Evolutionary conservation across 2,888 invertebrate genomes (phyloP), one percentile per base, ranked within the genome.

Genomic region (Parochlus steinenii): DNA sequence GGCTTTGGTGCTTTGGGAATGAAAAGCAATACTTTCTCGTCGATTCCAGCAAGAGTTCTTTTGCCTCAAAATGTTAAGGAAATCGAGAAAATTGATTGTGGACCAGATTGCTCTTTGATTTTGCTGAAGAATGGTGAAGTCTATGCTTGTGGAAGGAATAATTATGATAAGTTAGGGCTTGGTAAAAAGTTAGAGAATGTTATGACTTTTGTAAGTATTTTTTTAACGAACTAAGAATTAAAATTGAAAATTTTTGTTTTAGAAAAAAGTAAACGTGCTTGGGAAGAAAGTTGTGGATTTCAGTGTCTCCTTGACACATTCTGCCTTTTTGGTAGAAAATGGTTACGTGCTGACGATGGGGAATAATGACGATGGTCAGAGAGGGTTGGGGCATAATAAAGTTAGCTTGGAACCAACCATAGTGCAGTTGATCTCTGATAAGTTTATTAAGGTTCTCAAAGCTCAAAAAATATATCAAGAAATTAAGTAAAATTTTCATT

Each of bases 341-440:
- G 73, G 75, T 2, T 65, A 67, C 45, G 64, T 75, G 7, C 62
- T 69, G 39, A 69, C 73, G 3, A 65, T 75, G 53, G 77, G 78
- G 0, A 56, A 64, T n/a, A 76, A 76, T 50, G 50, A 54, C 2
- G 66, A 70, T 34, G 72, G 69, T 4, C 75, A 78, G 48, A 58
- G 74, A 2, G 75, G 75, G 11, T 58, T 57, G 24, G 50, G 57
- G 0, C 57, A 58, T 38, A 53, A 52, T 26, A 49, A 46, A 37
- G 23, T 42, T 0, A 41, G 49, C 8, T 52, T 51, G 14, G 41
- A 48, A 5, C 48, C 51, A 17, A 52, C 54, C 5, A 18, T 55
- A 28, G 59, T 58, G 8, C 51, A 53, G 5, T 45, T 49, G 24
- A 50, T 55, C 31, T 49, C 50, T 28, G 48, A 58, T 32, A 50